phyloP scores from a whole-genome alignment of 2,888 invertebrate species.

The Spilosoma lubricipeda region DNA sequence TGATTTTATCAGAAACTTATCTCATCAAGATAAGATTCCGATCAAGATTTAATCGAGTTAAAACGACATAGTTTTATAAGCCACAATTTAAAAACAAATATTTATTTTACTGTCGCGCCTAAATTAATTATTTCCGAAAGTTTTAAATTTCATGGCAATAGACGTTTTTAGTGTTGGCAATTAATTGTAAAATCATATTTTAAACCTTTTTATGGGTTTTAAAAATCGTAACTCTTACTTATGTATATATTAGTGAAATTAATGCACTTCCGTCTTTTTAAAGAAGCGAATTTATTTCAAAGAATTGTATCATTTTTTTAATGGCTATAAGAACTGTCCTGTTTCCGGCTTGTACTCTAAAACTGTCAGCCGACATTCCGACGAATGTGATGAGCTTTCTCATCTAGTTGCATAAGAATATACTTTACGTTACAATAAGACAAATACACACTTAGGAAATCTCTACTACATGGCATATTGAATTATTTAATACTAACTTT shows the following conservation, averaged over 20 bases:
- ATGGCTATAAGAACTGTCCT: slow-evolving; percentile 4
- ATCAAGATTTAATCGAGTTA: slow-evolving; percentile 45
- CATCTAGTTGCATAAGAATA: slow-evolving; percentile 39
- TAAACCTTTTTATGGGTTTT: slow-evolving; percentile 18
- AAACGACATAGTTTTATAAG: slow-evolving; percentile 38
- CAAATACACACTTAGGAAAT: background rate
- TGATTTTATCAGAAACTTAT: background rate
- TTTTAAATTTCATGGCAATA: slow-evolving; percentile 22
- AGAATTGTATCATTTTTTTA: slow-evolving; percentile 4
- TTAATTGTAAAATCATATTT: slow-evolving; percentile 40
- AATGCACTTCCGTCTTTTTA: slow-evolving; percentile 34
- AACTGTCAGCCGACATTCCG: slow-evolving; percentile 16
- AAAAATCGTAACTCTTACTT: slow-evolving; percentile 27
- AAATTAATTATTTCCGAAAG: slow-evolving; percentile 42
- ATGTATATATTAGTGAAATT: slow-evolving; percentile 24
- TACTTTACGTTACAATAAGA: background rate
- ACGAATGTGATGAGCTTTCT: slow-evolving; percentile 41
- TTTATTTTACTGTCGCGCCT: slow-evolving; percentile 36
- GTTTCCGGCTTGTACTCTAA: slow-evolving; percentile 19
- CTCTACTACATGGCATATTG: background rate
- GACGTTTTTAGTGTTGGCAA: slow-evolving; percentile 28
- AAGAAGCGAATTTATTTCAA: slow-evolving; percentile 15
- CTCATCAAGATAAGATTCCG: slow-evolving; percentile 41
- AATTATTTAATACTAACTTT: background rate
- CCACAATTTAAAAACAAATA: slow-evolving; percentile 39